These are phyloP conservation scores for Asobara japonica DNA, from an alignment of 1,140 invertebrate species.

Conservation along the genomic window DNA sequence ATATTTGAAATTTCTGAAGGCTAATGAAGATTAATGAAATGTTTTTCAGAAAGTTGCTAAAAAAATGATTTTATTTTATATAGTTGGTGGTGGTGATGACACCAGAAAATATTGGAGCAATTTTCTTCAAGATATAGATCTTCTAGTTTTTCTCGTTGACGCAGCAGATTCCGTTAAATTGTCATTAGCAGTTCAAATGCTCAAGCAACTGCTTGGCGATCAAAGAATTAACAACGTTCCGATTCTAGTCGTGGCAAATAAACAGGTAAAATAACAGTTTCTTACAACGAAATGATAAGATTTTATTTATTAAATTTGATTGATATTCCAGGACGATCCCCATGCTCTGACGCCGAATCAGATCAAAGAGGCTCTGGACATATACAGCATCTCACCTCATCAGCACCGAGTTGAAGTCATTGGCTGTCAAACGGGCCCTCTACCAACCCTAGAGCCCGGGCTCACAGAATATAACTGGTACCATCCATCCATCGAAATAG, in stretches of 20 bases:
- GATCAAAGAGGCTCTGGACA: slow-evolving; percentile 59
- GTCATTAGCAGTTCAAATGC: slow-evolving; percentile 49
- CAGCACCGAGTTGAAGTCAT: slow-evolving; percentile 61
- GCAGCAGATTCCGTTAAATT: slow-evolving; percentile 55
- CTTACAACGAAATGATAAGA: too few species aligned
- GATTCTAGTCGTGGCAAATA: slow-evolving; percentile 63
- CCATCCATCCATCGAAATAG: slow-evolving; percentile 47
- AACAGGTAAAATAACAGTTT: slow-evolving; percentile 58
- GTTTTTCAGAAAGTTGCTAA: too few species aligned
- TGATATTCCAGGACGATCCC: slow-evolving; percentile 52
- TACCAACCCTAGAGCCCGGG: slow-evolving; percentile 39
- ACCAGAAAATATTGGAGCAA: slow-evolving; percentile 62
- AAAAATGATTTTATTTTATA: slow-evolving; percentile 33
- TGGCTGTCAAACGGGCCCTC: slow-evolving; percentile 53
- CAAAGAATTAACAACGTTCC: slow-evolving; percentile 56
- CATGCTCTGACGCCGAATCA: slow-evolving; percentile 53
- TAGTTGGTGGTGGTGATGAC: slow-evolving; percentile 62
- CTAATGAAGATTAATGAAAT: too few species aligned
- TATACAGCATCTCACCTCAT: slow-evolving; percentile 54
- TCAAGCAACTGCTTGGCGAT: slow-evolving; percentile 63
- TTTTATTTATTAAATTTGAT: slow-evolving; percentile 18
- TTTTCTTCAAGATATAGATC: slow-evolving; percentile 66
- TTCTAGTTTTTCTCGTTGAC: slow-evolving; percentile 67
- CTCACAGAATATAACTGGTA: slow-evolving; percentile 42
- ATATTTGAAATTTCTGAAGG: too few species aligned